A percentile compares a stretch with the other conserved stretches of the same genome.
These are phyloP conservation scores for Zoanthus solanderi DNA, from an alignment of 92 coral and sea anemone genomes.

Conservation along the genomic window DNA sequence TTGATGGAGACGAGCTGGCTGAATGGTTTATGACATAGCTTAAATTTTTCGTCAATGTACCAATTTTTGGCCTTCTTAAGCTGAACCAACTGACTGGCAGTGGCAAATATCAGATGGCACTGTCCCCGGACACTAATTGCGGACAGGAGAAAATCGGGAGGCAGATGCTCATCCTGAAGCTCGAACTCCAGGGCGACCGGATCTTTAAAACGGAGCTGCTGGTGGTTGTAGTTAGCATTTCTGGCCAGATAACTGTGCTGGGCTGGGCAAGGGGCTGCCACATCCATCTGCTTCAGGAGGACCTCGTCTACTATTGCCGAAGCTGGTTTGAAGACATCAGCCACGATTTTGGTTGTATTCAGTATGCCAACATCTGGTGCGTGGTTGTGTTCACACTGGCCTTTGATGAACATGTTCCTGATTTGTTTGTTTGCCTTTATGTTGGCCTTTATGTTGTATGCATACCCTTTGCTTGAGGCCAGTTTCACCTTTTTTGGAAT, in stretches of 20 bases:
- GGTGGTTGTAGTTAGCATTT: slow-evolving; percentile 19
- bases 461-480: background rate
- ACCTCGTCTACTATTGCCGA: slow-evolving; percentile 20
- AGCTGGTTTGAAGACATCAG: slow-evolving; percentile 15
- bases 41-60: slow-evolving; percentile 45
- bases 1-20: slow-evolving; percentile 40
- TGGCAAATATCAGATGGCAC: slow-evolving; percentile 45
- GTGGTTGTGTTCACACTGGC: slow-evolving; percentile 14
- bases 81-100: slow-evolving; percentile 22
- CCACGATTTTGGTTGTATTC: slow-evolving; percentile 1
- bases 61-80: slow-evolving; percentile 47
- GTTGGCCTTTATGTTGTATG: background rate
- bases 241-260: slow-evolving; percentile 24
- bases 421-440: slow-evolving; percentile 2
- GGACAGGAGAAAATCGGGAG: slow-evolving; percentile 41
- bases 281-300: slow-evolving; percentile 15
- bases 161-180: slow-evolving; percentile 31
- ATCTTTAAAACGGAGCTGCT: slow-evolving; percentile 24
- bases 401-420: slow-evolving; percentile 3
- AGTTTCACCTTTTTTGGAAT: slow-evolving; percentile 22
- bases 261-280: slow-evolving; percentile 29
- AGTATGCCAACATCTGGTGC: slow-evolving; percentile 1
- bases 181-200: slow-evolving; percentile 42
- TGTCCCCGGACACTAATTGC: slow-evolving; percentile 16
- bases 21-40: slow-evolving; percentile 38